phyloP scores from a whole-genome alignment of 2,113 vertebrate genomes.

The Miniopterus natalensis region DNA sequence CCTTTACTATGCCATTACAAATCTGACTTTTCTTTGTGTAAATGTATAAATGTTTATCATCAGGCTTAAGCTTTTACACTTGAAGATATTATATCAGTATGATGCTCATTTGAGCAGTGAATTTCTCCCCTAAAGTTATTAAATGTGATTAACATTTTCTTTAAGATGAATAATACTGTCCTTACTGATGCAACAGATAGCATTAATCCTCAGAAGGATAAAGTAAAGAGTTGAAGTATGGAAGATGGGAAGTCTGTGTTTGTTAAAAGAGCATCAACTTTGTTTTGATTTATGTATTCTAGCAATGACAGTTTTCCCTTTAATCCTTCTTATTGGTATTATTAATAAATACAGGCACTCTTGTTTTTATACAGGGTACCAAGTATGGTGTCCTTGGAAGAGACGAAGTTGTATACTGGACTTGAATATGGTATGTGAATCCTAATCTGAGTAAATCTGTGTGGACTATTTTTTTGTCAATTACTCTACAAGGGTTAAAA shows the following conservation, averaged over 20 bases:
- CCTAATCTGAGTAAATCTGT: constrained; percentile 21
- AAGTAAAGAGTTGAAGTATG: constrained; percentile 60
- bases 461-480: not conserved
- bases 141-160: constrained; percentile 64
- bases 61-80: constrained; percentile 16
- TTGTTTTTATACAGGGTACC: constrained; percentile 92
- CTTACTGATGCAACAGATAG: constrained; percentile 45
- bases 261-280: not conserved
- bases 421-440: constrained; percentile 92
- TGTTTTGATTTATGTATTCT: constrained; percentile 59
- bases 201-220: constrained; percentile 57
- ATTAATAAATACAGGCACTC: constrained; percentile 69
- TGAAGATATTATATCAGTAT: constrained; percentile 30
- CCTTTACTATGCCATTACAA: not conserved
- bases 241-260: constrained; percentile 21
- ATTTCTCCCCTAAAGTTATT: constrained; percentile 16
- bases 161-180: constrained; percentile 55
- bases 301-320: not conserved
- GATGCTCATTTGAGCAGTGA: constrained; percentile 41
- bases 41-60: not conserved
- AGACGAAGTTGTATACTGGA: constrained; percentile 95
- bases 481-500: not conserved
- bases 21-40: constrained; percentile 19
- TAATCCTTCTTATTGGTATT: constrained; percentile 29
- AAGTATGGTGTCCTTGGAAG: constrained; percentile 95